Percentiles rank a stretch among this genome's conserved stretches.
Evolutionary conservation across 2,888 invertebrate species (phyloP).

Genomic region (Drosophila robusta): DNA sequence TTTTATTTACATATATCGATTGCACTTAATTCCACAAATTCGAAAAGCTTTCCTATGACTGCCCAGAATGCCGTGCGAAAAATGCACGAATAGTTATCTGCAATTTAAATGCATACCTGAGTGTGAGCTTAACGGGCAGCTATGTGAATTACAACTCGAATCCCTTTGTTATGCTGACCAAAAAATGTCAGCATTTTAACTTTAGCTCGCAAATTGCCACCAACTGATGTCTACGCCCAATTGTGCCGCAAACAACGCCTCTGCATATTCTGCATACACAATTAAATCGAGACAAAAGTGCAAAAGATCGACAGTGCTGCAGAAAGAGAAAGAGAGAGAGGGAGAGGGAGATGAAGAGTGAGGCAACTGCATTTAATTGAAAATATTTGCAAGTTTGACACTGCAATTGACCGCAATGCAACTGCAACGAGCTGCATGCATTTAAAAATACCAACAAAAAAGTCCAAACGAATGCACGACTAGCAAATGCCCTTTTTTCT

Average conservation of each 20-base stretch:
- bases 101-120: constrained; percentile 55
- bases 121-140: constrained; percentile 13
- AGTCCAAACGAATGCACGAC: background rate
- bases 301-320: constrained; percentile 28
- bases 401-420: constrained; percentile 68
- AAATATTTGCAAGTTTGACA: constrained; percentile 75
- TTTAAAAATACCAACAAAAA: constrained; percentile 32
- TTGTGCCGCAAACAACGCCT: constrained; percentile 27
- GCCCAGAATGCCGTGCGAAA: constrained; percentile 13
- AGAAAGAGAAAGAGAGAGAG: constrained; percentile 6
- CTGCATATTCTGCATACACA: constrained; percentile 48
- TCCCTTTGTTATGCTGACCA: constrained; percentile 38
- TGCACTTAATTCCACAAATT: constrained; percentile 14
- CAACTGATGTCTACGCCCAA: constrained; percentile 15
- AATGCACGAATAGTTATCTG: constrained; percentile 44
- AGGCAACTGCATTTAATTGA: constrained; percentile 69
- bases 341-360: background rate
- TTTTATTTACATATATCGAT: background rate
- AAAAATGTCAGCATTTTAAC: constrained; percentile 52
- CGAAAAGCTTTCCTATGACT: constrained; percentile 7
- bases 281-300: constrained; percentile 64
- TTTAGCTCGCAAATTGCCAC: constrained; percentile 33
- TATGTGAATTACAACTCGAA: constrained; percentile 42
- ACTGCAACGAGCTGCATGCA: constrained; percentile 41
- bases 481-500: constrained; percentile 6